Conservation (phyloP, 2,113 vertebrate genomes). For the Paraplagusia blochii region DNA sequence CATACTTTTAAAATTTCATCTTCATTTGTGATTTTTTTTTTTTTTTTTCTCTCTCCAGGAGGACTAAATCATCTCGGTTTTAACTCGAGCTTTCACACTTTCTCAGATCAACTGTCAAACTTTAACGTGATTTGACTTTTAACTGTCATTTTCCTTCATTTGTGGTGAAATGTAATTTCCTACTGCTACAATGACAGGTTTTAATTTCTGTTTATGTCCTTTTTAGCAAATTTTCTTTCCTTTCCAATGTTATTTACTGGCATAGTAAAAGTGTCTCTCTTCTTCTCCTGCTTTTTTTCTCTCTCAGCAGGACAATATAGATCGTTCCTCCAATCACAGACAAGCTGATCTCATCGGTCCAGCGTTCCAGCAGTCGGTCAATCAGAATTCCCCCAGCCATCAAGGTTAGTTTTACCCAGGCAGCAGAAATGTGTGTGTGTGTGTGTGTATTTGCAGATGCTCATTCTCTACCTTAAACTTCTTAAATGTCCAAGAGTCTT, state of each 20-base stretch:
- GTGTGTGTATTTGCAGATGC: neutral
- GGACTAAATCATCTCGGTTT: neutral
- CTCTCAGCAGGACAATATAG: slow-evolving; percentile 83
- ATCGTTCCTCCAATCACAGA: slow-evolving; percentile 79
- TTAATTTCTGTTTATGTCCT: too few relatives aligned
- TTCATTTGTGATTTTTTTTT: neutral
- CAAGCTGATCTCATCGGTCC: slow-evolving; percentile 77
- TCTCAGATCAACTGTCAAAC: neutral
- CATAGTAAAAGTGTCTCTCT: slow-evolving; percentile 4
- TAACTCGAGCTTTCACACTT: neutral
- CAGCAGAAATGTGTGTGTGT: neutral
- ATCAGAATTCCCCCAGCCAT: slow-evolving; percentile 77
- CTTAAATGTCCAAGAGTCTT: slow-evolving; percentile 2
- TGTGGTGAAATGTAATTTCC: too few relatives aligned
- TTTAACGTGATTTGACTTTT: too few relatives aligned
- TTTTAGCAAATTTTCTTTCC: too few relatives aligned
- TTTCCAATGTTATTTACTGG: neutral
- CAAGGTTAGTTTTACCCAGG: slow-evolving; percentile 78
- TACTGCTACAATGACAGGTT: too few relatives aligned
- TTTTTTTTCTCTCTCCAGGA: too few relatives aligned
- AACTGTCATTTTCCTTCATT: too few relatives aligned
- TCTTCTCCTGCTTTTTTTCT: slow-evolving; percentile 1
- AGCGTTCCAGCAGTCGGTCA: slow-evolving; percentile 77
- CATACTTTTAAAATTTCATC: neutral
- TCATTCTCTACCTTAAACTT: neutral